These are phyloP conservation scores for Sinocyclocheilus rhinocerous DNA, from an alignment of 2,113 vertebrate genomes.

Conservation along the genomic window DNA sequence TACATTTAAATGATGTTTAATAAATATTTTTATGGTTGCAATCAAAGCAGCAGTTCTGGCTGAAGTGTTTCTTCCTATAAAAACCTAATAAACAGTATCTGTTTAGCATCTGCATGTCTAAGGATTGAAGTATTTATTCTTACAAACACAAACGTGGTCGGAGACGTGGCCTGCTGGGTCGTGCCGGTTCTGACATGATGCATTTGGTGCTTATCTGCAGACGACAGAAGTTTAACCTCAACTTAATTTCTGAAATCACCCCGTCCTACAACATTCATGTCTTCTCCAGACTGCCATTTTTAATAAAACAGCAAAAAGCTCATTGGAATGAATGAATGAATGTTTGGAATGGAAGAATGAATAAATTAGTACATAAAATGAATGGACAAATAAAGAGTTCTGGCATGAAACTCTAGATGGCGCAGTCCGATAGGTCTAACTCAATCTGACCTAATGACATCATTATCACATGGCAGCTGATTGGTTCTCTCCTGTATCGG, in stretches of 20 bases:
- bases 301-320: no score
- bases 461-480: no score
- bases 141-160: not conserved
- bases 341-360: not conserved
- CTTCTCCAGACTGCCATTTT: no score
- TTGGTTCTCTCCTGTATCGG: no score
- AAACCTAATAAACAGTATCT: not conserved
- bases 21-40: slow-evolving; percentile 2
- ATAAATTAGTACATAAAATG: not conserved
- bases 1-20: slow-evolving; percentile 20
- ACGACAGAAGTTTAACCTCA: not conserved
- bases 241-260: not conserved
- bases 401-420: no score
- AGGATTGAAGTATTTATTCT: not conserved
- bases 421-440: no score
- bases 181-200: not conserved
- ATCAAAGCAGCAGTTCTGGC: not conserved
- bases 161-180: not conserved
- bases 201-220: not conserved
- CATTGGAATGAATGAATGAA: not conserved
- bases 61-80: not conserved
- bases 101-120: slow-evolving; percentile 19
- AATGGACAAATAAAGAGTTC: no score
- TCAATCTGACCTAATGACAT: no score
- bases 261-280: not conserved